Base-by-base conservation (phyloP, 2,113 vertebrate genomes). In the Ceuthmochares aereus region DNA sequence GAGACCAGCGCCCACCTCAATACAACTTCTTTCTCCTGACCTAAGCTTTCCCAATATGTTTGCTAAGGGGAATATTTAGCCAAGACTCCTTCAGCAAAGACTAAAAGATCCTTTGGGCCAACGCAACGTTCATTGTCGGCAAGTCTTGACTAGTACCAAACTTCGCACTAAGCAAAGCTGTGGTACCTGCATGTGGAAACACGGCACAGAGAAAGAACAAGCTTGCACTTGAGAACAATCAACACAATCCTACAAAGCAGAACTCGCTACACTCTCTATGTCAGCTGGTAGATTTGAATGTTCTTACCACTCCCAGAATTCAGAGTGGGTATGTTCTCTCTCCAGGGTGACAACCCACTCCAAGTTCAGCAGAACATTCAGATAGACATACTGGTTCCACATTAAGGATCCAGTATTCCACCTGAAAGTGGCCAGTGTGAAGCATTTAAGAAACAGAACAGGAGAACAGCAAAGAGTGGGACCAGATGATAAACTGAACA, bases 351-450 rank as follows among this genome's bases (percentile, higher is more conserved):
- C 18, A 94, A 52, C 6, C 5, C 21, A 55, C 32, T 78, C 34
- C 60, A 63, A 91, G 64, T 32, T 80, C 51, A 86, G 40, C 6
- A 40, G 45, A 60, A 70, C 4, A 4, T n/a, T 62, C 56, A 43
- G 5, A 55, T 34, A 78, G 6, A 82, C 18, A n/a, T 36, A 62
- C 25, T 62, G 63, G 25, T 30, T 36, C 55, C 69, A 25, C 66
- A 43, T 13, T 26, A 58, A 60, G 30, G 47, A 79, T 22, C 32
- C 63, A 49, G 42, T 34, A 49, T 5, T 60, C 36, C 49, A 45
- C 14, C 75, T 69, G n/a, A 93, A 73, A 0, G 1, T 0, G 2
- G 74, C 34, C 66, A 68, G 21, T 1, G 6, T 18, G 20, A 74
- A 43, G 25, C n/a, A 56, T 27, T 64, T 68, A 59, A 67, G 49